Base-by-base conservation (phyloP, 2,797 vertebrate species). In the Arnoldichthys spilopterus region DNA sequence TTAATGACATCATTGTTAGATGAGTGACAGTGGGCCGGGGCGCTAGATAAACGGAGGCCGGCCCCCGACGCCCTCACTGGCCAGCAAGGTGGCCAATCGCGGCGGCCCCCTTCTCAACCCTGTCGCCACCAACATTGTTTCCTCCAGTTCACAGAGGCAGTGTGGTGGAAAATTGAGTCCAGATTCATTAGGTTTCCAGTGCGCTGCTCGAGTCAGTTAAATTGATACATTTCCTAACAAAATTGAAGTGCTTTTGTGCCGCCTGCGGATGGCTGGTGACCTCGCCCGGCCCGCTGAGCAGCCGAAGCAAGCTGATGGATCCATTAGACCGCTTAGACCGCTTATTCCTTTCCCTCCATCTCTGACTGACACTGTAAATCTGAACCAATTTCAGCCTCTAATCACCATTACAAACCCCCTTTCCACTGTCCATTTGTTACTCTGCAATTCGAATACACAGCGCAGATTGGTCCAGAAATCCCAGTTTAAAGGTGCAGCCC, bases 221-320 rank as follows among this genome's bases (percentile, higher is more conserved):
- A 99, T 99, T 98, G 98, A 99, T 99, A 99, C 97, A 99, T 99
- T 98, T 99, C 98, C 98, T 98, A 98, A 99, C 97, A 96, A 99
- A 99, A 99, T 98, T 98, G 98, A 99, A 99, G 98, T 98, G 97
- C 97, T 99, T 98, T 98, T 96, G 97, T 96, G 96, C 96, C 94
- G 96, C 95, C 96, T 95, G 95, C 94, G 96, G 97, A 98, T 97
- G 97, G 97, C 95, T 96, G 97, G 95, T 97, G 97, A 98, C 98
- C 97, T 96, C 96, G 94, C 94, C 96, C 96, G 95, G 97, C 98
- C 97, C 96, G 95, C 95, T 97, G 97, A 97, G 96, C 97, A 97
- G 96, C 95, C 93, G 94, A 95, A 95, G 94, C 96, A 95, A 95
- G 96, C 96, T 98, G 98, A 98, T 98, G 97, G 98, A 97, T 98